Evolutionary conservation across 2,113 vertebrate species (phyloP), one percentile per base, ranked within the genome.

Genomic region (Cinclus cinclus): DNA sequence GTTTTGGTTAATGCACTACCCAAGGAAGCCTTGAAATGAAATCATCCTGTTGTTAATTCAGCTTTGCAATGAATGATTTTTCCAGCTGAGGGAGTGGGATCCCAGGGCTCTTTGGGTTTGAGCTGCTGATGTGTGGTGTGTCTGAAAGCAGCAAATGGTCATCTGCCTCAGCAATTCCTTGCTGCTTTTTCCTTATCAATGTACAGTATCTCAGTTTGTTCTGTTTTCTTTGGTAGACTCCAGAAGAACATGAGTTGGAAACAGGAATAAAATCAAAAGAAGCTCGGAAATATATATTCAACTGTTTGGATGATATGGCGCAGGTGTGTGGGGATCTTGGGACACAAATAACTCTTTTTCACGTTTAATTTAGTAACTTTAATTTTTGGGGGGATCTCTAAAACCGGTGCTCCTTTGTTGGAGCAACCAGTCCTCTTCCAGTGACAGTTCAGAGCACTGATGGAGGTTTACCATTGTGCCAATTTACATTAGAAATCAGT

Each of bases 281-380:
- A 97, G 99, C 99, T 65, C 98, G 99, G 88, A 99, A 99, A 97
- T 99, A 99, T 77, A 99, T 99, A 96, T 99, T 99, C 90, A 99
- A 99, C 97, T 99, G 99, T 97, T 98, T 99, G 83, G 99, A 99
- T 97, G 99, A 99, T 89, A 99, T 99, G 99, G 99, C 99, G 96
- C 99, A 99, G 99, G 99, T 99, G 85, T 95, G 95, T 91, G 71
- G 64, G 50, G 30, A 17, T 27, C 70, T 76, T 16, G 49, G 22
- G 73, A 11, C 59, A 12, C 68, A n/a, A 31, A 83, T 22, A 41
- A n/a, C 28, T 18, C 25, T 46, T 70, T 33, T 53, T 60, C 47
- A 20, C n/a, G 16, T 60, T 24, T 60, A 28, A n/a, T 78, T 53
- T 5, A 62, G 10, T 28, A 33, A 53, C 21, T 62, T 46, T 7